phyloP scores from a whole-genome alignment of 2,797 vertebrate genomes.

The Pseudomugil tenellus region DNA sequence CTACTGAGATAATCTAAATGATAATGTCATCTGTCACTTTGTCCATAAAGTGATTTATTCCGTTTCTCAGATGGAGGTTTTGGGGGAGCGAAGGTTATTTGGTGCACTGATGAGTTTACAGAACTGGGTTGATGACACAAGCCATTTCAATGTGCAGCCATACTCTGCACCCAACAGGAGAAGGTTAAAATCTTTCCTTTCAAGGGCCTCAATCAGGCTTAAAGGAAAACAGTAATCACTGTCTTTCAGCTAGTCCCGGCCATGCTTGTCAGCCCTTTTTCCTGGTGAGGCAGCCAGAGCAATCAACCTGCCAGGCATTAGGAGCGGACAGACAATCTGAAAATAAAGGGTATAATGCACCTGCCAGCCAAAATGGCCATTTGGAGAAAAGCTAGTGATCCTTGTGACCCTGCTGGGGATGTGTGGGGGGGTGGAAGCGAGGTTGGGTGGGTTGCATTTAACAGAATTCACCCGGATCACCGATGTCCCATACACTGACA shows the following conservation, averaged over 20 bases:
- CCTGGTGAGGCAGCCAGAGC: slow-evolving; percentile 97
- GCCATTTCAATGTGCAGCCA: slow-evolving; percentile 96
- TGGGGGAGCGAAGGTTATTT: slow-evolving; percentile 62
- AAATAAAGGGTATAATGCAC: slow-evolving; percentile 99
- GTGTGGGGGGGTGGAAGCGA: slow-evolving; percentile 66
- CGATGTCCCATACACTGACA: slow-evolving; percentile 96
- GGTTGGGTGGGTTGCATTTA: slow-evolving; percentile 85
- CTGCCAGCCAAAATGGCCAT: slow-evolving; percentile 99
- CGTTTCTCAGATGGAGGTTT: slow-evolving; percentile 55
- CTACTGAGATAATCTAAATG: slow-evolving; percentile 97
- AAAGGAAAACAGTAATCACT: slow-evolving; percentile 99
- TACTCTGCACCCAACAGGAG: slow-evolving; percentile 96
- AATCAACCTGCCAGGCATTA: slow-evolving; percentile 99
- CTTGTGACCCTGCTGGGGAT: slow-evolving; percentile 97
- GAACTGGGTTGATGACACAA: slow-evolving; percentile 98
- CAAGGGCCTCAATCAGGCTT: slow-evolving; percentile 99
- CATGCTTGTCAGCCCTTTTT: slow-evolving; percentile 95
- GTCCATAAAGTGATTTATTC: slow-evolving; percentile 83
- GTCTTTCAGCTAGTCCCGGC: slow-evolving; percentile 98
- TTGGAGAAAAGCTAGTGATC: slow-evolving; percentile 99
- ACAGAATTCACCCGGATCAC: slow-evolving; percentile 98
- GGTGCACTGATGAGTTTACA: slow-evolving; percentile 99
- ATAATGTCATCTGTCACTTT: slow-evolving; percentile 98
- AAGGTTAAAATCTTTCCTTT: slow-evolving; percentile 99
- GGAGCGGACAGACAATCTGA: slow-evolving; percentile 99